These are phyloP conservation scores for Cecidostiba fungosa DNA, from an alignment of 2,888 invertebrate genomes.

Conservation along the genomic window DNA sequence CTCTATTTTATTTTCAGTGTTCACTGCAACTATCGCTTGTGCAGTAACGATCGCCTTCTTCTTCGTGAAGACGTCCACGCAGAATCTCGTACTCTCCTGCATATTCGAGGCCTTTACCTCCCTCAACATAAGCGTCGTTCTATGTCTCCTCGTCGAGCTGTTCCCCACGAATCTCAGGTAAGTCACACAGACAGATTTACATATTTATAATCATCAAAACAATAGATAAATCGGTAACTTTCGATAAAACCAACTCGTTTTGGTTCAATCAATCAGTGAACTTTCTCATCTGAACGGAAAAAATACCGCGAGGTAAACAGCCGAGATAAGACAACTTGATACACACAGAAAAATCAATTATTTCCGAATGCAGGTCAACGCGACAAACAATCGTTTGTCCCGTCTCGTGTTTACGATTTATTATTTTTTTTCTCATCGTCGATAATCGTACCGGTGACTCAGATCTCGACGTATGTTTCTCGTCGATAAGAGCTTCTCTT, in stretches of 20 bases:
- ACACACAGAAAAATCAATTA: too few species aligned
- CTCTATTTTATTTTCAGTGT: conserved; percentile 81
- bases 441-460: neutral
- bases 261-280: neutral
- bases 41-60: conserved; percentile 87
- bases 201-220: too few species aligned
- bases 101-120: conserved; percentile 90
- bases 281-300: neutral
- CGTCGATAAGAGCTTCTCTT: neutral
- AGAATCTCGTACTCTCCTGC: conserved; percentile 88
- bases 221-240: too few species aligned
- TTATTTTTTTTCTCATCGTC: neutral
- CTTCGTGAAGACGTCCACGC: conserved; percentile 86
- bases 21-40: conserved; percentile 87
- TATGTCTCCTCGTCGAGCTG: conserved; percentile 89
- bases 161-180: conserved; percentile 91
- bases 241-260: neutral
- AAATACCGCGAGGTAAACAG: neutral
- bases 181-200: conserved; percentile 47
- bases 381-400: neutral
- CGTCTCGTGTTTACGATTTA: neutral
- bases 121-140: conserved; percentile 88
- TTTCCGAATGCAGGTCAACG: neutral
- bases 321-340: neutral
- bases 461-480: neutral